Evolutionary conservation across 2,797 vertebrate genomes (phyloP), one percentile per base, ranked within the genome.

Genomic region (Clarias platycephalus): DNA sequence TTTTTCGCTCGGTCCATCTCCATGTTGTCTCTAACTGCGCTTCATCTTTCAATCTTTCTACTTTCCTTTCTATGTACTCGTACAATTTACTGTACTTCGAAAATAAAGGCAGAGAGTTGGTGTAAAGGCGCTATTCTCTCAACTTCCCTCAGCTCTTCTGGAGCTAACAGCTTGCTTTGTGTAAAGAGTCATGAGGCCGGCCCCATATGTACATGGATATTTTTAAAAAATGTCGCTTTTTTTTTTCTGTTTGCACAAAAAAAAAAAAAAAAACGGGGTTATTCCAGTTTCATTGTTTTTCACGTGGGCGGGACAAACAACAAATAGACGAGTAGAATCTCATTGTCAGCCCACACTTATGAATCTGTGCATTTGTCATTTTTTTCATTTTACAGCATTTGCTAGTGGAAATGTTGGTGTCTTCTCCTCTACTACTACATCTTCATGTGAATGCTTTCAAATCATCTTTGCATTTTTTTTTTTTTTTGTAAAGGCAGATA

Each of bases 21-120:
- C 1, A 0, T 66, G 26, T 28, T 60, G 26, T 28, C 75, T 81
- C 40, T 70, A 1, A 0, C 13, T 26, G 31, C 67, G 22, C 40
- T 34, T 28, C 66, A 75, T 64, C 66, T 49, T 49, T 16, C 34
- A 26, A 28, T 57, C 26, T 71, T 78, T 34, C 5, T 4, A 1
- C 0, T 86, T 72, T 55, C 34, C 44, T 83, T 84, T 91, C 77
- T 28, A 24, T 22, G 31, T 66, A 80, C 8, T 79, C 76, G 5
- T 34, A 62, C n/a, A 60, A 44, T 22, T 6, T 5, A 60, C 7
- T 2, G 9, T 12, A 66, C 44, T 80, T 53, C 44, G 26, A 4
- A 66, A 55, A 66, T 53, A 53, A 79, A 31, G 63, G n/a, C 7
- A 12, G n/a, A 31, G 64, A 80, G 15, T 16, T 31, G 6, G 76